phyloP scores from a whole-genome alignment of 2,888 invertebrate genomes.

The Syritta pipiens region DNA sequence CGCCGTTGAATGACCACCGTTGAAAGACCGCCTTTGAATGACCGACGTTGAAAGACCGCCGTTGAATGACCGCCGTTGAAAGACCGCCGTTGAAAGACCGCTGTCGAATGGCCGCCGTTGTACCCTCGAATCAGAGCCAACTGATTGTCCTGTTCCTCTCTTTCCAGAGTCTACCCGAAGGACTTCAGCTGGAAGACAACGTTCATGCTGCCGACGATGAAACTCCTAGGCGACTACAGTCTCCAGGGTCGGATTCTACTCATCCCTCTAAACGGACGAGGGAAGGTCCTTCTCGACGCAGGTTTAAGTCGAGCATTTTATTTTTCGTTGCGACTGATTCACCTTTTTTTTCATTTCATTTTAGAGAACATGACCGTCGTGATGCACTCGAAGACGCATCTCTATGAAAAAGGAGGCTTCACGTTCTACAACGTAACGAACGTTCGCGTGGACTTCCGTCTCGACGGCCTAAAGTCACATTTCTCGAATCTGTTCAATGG shows the following conservation, averaged over 20 bases:
- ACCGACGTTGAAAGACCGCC: too few species aligned
- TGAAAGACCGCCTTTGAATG: too few species aligned
- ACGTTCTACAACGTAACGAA: slow-evolving; percentile 86
- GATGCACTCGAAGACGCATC: slow-evolving; percentile 83
- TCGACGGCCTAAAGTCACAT: slow-evolving; percentile 84
- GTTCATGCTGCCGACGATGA: slow-evolving; percentile 83
- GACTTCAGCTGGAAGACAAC: slow-evolving; percentile 86
- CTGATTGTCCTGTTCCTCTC: neutral
- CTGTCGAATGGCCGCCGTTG: too few species aligned
- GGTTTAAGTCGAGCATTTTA: slow-evolving; percentile 78
- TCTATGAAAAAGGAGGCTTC: slow-evolving; percentile 83
- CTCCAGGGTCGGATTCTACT: slow-evolving; percentile 85
- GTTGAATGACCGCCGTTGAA: too few species aligned
- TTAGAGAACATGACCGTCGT: slow-evolving; percentile 85
- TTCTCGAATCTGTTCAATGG: slow-evolving; percentile 88
- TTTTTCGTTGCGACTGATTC: neutral
- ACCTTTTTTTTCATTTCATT: slow-evolving; percentile 1
- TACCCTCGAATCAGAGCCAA: neutral
- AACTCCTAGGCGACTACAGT: slow-evolving; percentile 85
- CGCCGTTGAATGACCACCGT: too few species aligned
- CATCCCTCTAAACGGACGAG: slow-evolving; percentile 85
- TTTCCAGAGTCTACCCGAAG: slow-evolving; percentile 83
- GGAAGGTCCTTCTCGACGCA: slow-evolving; percentile 86
- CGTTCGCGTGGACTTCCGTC: slow-evolving; percentile 84
- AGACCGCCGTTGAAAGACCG: too few species aligned